Base-by-base conservation (phyloP, 2,888 invertebrate species). In the Lithosia quadra region DNA sequence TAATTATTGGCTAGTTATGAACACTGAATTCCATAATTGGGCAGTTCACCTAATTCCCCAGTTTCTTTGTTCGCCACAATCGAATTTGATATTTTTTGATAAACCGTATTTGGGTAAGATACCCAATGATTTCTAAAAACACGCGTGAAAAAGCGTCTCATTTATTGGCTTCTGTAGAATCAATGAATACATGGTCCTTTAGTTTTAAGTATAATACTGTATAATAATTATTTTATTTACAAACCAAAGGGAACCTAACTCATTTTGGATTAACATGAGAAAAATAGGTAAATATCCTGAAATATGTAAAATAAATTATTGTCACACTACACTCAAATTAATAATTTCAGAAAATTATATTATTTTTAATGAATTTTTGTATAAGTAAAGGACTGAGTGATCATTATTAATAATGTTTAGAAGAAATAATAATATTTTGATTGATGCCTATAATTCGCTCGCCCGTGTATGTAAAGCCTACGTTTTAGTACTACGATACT, bases 361-460 rank as follows among this genome's bases (percentile, higher is more conserved):
- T 68, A 65, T 61, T 73, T 28, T 67, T 55, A 24, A 69, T 63
- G 22, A 11, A 63, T 55, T 78, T 71, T 76, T 74, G 39, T 79
- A 69, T 86, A 86, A 85, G 84, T 86, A 85, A 88, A 86, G 88
- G 84, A 90, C 90, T 90, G 91, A 91, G 88, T 87, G 89, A 79
- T 82, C 76, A 71, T 67, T 77, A 71, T 57, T 63, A 61, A 63
- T 80, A 79, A 80, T 55, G 58, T 77, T 75, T 83, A 79, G 73
- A 81, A 73, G 73, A 80, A 78, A 78, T 72, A 70, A 77, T 74
- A 69, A 77, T 83, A 78, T 76, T 80, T 76, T 79, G 78, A 80
- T 70, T 82, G 76, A 69, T 63, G 58, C 61, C 15, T 64, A 67
- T 71, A 66, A 75, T 67, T 75, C 79, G 84, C 84, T 86, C 86